Base-by-base conservation (phyloP, 2,888 invertebrate genomes). In the Artemia sinica region DNA sequence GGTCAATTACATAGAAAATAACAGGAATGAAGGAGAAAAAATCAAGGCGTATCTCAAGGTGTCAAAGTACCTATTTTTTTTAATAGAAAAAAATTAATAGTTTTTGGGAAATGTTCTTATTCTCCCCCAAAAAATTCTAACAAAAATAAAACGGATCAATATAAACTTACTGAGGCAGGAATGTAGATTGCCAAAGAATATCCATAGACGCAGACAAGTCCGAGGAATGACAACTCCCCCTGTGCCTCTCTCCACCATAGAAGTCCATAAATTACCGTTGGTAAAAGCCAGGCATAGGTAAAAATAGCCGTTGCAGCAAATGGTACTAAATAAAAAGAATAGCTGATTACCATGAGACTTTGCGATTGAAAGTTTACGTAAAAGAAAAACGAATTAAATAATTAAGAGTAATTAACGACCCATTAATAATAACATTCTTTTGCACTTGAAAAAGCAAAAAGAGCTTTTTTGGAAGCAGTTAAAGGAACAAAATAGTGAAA, bases 181-280 rank as follows among this genome's bases (percentile, higher is more conserved):
- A 97, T 85, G 79, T 92, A 97, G 75, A 95, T 89, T 50, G 91
- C 85, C 66, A 97, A 80, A 0, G 94, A 94, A 78, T 97, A 97
- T 10, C 96, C 97, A 76, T 96, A 97, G 11, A 95, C 82, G 77
- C 94, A 95, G 76, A 96, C 84, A 11, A 96, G 82, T 73, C 96
- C 91, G 73, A 95, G 81, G 76, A 91, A 81, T 28, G 86, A 76
- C 72, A 79, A 78, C 28, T 72, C 69, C 48, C 69, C 72, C 65
- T 72, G 70, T 18, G 77, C 77, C 0, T 84, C 81, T 41, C 88
- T 85, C 84, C 89, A 95, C 80, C 90, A 91, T 49, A 95, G 79
- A 0, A 89, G 80, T 0, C 84, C 88, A 90, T 92, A 96, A 70
- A 97, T 77, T 0, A 85, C 81, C 1, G 88, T 77, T 0, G 97